phyloP scores from a whole-genome alignment of 2,113 vertebrate genomes.

The Oreochromis tanganicae region DNA sequence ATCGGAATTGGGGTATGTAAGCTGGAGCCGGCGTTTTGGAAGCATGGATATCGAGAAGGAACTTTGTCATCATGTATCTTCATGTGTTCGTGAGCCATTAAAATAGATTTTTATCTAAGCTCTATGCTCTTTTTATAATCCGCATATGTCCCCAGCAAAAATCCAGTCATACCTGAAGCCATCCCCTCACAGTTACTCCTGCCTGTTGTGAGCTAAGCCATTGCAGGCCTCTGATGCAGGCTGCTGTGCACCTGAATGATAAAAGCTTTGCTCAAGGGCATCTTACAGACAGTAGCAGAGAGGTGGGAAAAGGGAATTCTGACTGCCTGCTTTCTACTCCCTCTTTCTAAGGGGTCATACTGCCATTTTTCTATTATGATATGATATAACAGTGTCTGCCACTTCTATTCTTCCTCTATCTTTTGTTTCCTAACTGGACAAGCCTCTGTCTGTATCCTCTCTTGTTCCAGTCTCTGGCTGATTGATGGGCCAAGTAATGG shows the following conservation, averaged over 20 bases:
- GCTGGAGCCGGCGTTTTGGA: background rate
- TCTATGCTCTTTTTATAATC: background rate
- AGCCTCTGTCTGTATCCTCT: background rate
- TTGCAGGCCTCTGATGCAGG: background rate
- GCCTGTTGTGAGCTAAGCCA: background rate
- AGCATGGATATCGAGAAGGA: background rate
- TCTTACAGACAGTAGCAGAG: background rate
- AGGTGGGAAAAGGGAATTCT: background rate
- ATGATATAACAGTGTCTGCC: background rate
- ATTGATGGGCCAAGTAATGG: slow-evolving; percentile 26
- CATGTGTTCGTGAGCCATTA: background rate
- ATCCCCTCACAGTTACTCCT: background rate
- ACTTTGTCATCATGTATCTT: background rate
- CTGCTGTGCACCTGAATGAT: background rate
- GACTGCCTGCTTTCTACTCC: background rate
- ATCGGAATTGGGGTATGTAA: background rate
- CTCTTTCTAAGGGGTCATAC: background rate
- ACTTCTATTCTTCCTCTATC: background rate
- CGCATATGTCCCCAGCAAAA: background rate
- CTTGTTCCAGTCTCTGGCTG: slow-evolving; percentile 2
- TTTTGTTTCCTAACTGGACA: background rate
- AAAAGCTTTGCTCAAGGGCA: slow-evolving; percentile 17
- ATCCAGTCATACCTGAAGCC: background rate
- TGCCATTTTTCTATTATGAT: background rate
- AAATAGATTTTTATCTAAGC: background rate